Base-by-base conservation (phyloP, 2,888 invertebrate genomes). In the Drosophila setosimentum region DNA sequence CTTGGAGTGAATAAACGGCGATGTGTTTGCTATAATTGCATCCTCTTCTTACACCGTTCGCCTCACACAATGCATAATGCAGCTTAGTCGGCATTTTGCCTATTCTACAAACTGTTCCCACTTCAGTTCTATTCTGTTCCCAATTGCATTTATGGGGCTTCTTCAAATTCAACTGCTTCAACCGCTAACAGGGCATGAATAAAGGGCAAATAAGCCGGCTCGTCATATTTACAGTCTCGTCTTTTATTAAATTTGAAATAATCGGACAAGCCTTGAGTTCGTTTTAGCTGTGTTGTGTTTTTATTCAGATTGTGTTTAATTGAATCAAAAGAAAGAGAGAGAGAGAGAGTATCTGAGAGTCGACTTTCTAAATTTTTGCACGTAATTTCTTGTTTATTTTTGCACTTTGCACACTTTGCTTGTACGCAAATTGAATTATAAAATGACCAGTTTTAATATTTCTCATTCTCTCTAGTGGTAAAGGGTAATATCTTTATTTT, bases 341-440 rank as follows among this genome's bases (percentile, higher is more conserved):
- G 45, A 21, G 45, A 40, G 1, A 74, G 57, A 37, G 75, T 49
- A 74, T 67, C 54, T 64, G 6, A 16, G 0, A 13, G 45, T 58
- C 66, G 67, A 63, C 33, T 42, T 42, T 66, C 29, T 42, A 27
- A 13, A 60, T 60, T 42, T 13, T 48, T 67, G 40, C 6, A 11
- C 42, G 11, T 37, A 21, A 45, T 16, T 13, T 62, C 32, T 51
- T 40, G 4, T 37, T 29, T 21, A 16, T 50, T 71, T 68, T 51
- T 49, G 5, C 61, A 53, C 48, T 42, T 69, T 66, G 68, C 67
- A 64, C 64, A 73, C 68, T 72, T 74, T 74, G 75, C 74, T 81
- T 76, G 62, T 61, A 66, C 65, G 78, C 82, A 90, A 91, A 91
- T 90, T 89, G 74, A 90, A 91, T 91, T 45, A 45, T 24, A 8